These are phyloP conservation scores for Rhinichthys osculus DNA, from an alignment of 2,797 vertebrate genomes.

Conservation along the genomic window DNA sequence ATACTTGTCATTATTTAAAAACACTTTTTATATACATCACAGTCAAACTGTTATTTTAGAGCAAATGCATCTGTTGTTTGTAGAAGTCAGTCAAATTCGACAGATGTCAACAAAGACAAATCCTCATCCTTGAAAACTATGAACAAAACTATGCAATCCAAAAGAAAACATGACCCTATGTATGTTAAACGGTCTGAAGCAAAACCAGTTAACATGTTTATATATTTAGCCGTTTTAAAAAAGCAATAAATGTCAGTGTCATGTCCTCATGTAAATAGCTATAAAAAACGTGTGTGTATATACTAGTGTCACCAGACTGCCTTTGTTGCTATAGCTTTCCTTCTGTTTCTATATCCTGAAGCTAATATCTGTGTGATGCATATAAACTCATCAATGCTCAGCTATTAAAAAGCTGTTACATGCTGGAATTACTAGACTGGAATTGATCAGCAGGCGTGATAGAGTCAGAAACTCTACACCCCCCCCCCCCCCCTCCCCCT, in stretches of 20 bases:
- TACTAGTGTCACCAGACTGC: not conserved
- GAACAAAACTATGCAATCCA: not conserved
- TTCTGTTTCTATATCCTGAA: slow-evolving; percentile 46
- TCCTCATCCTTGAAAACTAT: not conserved
- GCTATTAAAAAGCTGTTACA: slow-evolving; percentile 65
- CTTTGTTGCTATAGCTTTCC: not conserved
- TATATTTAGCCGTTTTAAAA: not conserved
- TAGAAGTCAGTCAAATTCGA: not conserved
- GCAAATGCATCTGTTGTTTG: not conserved
- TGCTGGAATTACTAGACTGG: slow-evolving; percentile 65
- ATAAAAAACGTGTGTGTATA: not conserved
- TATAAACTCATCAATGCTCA: slow-evolving; percentile 21
- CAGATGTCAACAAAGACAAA: not conserved
- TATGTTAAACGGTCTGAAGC: not conserved
- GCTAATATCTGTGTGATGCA: slow-evolving; percentile 50
- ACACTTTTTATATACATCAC: too few species aligned
- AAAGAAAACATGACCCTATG: too few species aligned
- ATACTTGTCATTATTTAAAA: too few species aligned
- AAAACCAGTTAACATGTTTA: not conserved
- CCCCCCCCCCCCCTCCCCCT: too few species aligned
- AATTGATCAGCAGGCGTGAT: slow-evolving; percentile 70
- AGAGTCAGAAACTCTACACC: slow-evolving; percentile 1
- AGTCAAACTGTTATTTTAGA: not conserved
- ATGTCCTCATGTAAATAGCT: not conserved
- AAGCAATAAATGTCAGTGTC: not conserved